Evolutionary conservation across 2,797 vertebrate species (phyloP).

Genomic region (Poecilia wingei): DNA sequence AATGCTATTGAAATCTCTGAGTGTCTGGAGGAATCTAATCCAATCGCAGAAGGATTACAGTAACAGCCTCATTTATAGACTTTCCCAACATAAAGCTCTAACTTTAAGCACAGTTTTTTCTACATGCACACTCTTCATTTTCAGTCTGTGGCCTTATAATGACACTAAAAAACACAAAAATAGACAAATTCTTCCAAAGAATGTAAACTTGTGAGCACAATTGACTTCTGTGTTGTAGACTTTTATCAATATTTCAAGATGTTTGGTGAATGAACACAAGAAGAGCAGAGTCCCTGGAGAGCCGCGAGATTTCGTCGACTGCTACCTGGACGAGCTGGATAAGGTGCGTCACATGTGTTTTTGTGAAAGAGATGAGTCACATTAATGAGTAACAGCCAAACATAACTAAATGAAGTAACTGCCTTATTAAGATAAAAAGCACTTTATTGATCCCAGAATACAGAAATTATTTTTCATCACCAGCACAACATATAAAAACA

Average conservation of each 20-base stretch:
- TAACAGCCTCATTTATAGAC: not conserved
- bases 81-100: not conserved
- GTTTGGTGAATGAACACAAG: constrained; percentile 50
- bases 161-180: not conserved
- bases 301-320: constrained; percentile 66
- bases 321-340: constrained; percentile 68
- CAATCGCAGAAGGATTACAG: no score
- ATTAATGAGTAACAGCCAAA: not conserved
- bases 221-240: not conserved
- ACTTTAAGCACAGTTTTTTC: not conserved
- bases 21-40: no score
- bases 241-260: not conserved
- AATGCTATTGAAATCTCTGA: not conserved
- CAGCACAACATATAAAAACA: no score
- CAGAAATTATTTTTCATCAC: not conserved
- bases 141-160: not conserved
- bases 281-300: constrained; percentile 52
- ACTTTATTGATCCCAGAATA: not conserved
- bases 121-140: not conserved
- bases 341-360: constrained; percentile 40
- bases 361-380: not conserved
- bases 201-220: not conserved
- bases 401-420: not conserved
- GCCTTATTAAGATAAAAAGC: not conserved
- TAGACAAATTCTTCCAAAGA: not conserved